Conservation (phyloP, 2,113 vertebrate species). For the Proterorhinus semilunaris region DNA sequence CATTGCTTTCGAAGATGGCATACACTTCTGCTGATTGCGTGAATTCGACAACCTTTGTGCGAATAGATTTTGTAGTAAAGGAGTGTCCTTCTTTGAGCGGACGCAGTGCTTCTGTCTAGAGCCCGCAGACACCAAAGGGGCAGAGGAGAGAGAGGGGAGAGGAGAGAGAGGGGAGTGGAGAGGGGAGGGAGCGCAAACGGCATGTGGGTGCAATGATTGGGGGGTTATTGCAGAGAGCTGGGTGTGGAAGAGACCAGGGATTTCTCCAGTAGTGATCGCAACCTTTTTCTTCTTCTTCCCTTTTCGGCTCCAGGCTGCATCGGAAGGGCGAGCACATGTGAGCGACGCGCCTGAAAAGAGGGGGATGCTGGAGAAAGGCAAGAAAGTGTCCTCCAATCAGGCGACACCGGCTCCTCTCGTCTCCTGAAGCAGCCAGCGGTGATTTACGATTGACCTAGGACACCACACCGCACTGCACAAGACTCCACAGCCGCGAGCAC, state of each 20-base stretch:
- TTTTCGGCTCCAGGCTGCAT: conserved; percentile 52
- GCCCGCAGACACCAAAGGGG: conserved; percentile 38
- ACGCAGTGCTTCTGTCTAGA: conserved; percentile 39
- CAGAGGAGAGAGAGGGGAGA: conserved; percentile 22
- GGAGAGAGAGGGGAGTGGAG: conserved; percentile 36
- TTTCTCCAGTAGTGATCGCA: conserved; percentile 42
- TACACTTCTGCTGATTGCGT: not conserved
- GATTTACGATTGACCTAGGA: conserved; percentile 68
- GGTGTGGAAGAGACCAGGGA: conserved; percentile 33
- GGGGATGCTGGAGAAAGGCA: conserved; percentile 52
- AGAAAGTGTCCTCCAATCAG: conserved; percentile 71
- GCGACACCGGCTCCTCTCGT: conserved; percentile 54
- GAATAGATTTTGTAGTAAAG: conserved; percentile 40
- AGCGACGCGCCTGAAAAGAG: conserved; percentile 36
- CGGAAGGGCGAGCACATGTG: conserved; percentile 56
- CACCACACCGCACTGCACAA: conserved; percentile 44
- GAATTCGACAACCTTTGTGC: conserved; percentile 24
- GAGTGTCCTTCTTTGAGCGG: conserved; percentile 41
- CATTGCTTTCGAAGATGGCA: not conserved
- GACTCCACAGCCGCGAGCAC: conserved; percentile 32
- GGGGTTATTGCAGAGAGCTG: conserved; percentile 51
- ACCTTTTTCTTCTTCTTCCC: conserved; percentile 59
- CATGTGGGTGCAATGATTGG: conserved; percentile 66
- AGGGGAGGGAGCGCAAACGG: conserved; percentile 54
- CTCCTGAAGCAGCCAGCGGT: conserved; percentile 54